phyloP scores from a whole-genome alignment of 2,888 invertebrate genomes.

The Tetragnatha montana region DNA sequence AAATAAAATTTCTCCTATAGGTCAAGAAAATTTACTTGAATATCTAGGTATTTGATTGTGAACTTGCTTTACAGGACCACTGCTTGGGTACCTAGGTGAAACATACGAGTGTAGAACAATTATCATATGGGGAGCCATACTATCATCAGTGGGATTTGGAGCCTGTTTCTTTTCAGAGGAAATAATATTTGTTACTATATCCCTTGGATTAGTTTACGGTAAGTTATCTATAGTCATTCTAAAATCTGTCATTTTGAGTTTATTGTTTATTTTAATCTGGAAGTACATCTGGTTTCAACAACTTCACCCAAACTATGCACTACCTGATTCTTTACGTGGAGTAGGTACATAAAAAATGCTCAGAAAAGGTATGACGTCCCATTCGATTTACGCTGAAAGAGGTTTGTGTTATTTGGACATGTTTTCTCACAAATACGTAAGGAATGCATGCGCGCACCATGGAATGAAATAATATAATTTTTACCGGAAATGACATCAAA shows the following conservation, averaged over 20 bases:
- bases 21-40: no score
- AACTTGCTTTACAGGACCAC: conserved; percentile 3
- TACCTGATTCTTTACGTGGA: no score
- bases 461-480: no score
- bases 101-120: neutral
- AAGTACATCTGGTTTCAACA: no score
- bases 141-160: neutral
- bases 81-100: conserved; percentile 1
- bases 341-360: neutral
- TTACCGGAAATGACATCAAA: no score
- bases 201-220: neutral
- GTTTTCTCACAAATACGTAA: no score
- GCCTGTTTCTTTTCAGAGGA: conserved; percentile 10
- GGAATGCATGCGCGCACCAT: no score
- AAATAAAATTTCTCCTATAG: no score
- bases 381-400: no score
- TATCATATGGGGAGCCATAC: neutral
- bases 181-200: neutral
- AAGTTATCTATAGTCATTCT: neutral
- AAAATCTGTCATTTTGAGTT: neutral
- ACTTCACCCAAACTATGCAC: no score
- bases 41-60: no score
- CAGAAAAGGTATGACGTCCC: neutral
- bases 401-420: no score
- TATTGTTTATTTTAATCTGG: neutral